Percentiles rank a stretch among this genome's conserved stretches.
phyloP scores from a whole-genome alignment of 2,113 vertebrate genomes.

The Axis porcinus region DNA sequence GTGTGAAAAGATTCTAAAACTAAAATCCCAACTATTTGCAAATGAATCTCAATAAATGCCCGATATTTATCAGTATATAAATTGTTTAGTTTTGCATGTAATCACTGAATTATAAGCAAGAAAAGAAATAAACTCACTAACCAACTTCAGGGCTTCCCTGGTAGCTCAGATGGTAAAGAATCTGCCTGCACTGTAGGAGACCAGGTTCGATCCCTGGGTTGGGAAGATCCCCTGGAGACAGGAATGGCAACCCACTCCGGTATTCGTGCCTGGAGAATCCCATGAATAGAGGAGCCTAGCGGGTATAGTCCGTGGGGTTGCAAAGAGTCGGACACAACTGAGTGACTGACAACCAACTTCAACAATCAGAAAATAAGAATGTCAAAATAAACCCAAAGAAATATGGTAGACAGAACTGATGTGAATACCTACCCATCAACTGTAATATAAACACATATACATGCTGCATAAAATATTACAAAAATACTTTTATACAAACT shows the following conservation, averaged over 20 bases:
- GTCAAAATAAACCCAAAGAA: not conserved
- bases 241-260: not conserved
- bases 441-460: not conserved
- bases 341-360: not conserved
- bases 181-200: not conserved
- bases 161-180: not conserved
- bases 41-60: not conserved
- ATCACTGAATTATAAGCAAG: no score
- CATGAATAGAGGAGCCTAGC: not conserved
- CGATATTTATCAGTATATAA: not conserved
- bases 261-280: not conserved
- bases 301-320: not conserved
- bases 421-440: not conserved
- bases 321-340: not conserved
- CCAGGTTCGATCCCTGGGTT: not conserved
- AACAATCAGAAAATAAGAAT: not conserved
- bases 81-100: not conserved
- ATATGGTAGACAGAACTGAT: not conserved
- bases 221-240: not conserved
- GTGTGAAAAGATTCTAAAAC: not conserved
- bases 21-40: not conserved
- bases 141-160: not conserved
- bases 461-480: not conserved
- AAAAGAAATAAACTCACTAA: not conserved
- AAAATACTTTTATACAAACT: not conserved